Evolutionary conservation across 2,113 vertebrate genomes (phyloP), one percentile per base, ranked within the genome.

Genomic region (Castor canadensis): DNA sequence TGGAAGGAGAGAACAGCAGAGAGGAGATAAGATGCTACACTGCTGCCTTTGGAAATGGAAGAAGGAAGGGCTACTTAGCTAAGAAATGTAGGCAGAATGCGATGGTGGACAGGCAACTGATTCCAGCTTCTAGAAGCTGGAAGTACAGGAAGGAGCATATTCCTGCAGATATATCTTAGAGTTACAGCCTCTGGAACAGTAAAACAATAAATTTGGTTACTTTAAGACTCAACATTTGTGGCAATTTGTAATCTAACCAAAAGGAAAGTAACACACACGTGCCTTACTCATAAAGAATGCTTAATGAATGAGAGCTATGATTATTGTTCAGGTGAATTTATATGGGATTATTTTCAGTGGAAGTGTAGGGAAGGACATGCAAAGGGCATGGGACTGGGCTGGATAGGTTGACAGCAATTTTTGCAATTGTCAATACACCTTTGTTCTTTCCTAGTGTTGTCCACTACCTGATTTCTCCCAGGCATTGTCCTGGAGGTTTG

Each of bases 321-420:
- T 93, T 81, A 75, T 26, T 49, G 20, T 58, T 94, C 49, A 89
- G 66, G 49, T 66, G 35, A 85, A 73, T 88, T 92, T 84, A 64
- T 58, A 58, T 58, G 88, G 40, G 30, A 71, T 40, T 76, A 69
- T 81, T 93, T 92, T 95, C 24, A 69, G 40, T 89, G 30, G 38
- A 85, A 81, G 30, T 32, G 35, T 19, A 40, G 49, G 40, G 24
- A 94, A 45, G 4, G 54, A 62, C 54, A 54, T 32, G 20, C 10
- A 8, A 43, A 32, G 6, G 3, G 79, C 60, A 79, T 19, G 15
- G 64, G 22, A 83, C 40, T 88, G 20, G 67, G 35, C n/a, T 91
- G 71, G 45, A 30, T 72, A 88, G 1, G 38, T 84, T 81, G 43
- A n/a, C 30, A 84, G 45, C 11, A 77, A 47, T 92, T 94, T 58